Evolutionary conservation across 2,797 vertebrate genomes (phyloP), one percentile per base, ranked within the genome.

Genomic region (Rhinogobio ventralis): DNA sequence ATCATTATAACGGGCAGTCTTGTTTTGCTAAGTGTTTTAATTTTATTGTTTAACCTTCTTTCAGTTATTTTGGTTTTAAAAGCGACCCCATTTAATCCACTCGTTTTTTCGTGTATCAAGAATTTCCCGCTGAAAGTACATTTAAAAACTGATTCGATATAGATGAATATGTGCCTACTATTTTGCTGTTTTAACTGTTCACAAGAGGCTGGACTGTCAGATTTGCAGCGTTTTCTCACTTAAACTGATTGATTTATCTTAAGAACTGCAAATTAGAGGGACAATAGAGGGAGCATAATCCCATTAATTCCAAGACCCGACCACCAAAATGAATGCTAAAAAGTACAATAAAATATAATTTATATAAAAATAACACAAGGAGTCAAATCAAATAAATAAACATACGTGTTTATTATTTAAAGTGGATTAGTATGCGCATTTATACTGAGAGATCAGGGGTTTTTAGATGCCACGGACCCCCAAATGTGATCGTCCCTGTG

Each of bases 241-340:
- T 42, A 62, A 60, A n/a, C 49, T 75, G 72, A 66, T 67, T 76
- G 45, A 28, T 67, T 75, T 53, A 83, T 75, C 23, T 13, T 53
- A 7, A 36, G 13, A 46, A 60, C 8, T 20, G 17, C n/a, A n/a
- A n/a, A n/a, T n/a, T n/a, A n/a, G n/a, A n/a, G n/a, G n/a, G n/a
- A n/a, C 81, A 83, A 82, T 23, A 51, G 28, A 45, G 36, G 0
- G 9, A 25, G 13, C 39, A 49, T 49, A 42, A 46, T 66, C 5
- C 13, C 20, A 25, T n/a, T 62, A 25, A 72, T 33, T 8, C 33
- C n/a, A 30, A 4, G 9, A 49, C 6, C 25, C 11, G 25, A 55
- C 7, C 23, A 53, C 17, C 23, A 55, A 69, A 36, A 75, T 23
- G 19, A 75, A 7, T 13, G 33, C 23, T n/a, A 57, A 55, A 36